Base-by-base conservation (phyloP, 2,888 invertebrate species). In the Melieria picta region DNA sequence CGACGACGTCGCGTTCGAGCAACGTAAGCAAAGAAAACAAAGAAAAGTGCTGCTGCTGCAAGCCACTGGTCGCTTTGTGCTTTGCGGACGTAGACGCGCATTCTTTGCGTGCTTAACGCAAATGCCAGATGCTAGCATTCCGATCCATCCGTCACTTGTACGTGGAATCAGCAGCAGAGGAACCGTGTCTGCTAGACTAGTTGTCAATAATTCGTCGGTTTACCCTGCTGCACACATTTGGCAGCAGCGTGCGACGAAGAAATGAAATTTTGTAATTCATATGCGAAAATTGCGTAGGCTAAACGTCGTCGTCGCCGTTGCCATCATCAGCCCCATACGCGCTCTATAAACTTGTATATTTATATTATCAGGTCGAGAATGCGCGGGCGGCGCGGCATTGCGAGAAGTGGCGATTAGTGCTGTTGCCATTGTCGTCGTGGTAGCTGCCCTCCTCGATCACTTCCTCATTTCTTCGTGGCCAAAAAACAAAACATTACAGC, bases 1-100 rank as follows among this genome's bases (percentile, higher is more conserved):
- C 30, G 30, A 30, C 30, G 30, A 30, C 30, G 30, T 30, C 30
- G 30, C 30, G 2, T 30, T 30, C 30, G 30, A 30, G 30, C 30
- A 30, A 30, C 30, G 30, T 30, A 30, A 30, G 30, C 65, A 61
- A 58, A 70, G 63, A 62, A 63, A 67, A 69, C 69, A 69, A 69
- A 69, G 68, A 62, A 62, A 50, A 50, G 10, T 55, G 60, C 50
- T 64, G 50, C 42, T 64, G 50, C 52, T 64, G 50, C 64, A 48
- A 52, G 60, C 60, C 62, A 61, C 45, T 61, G 61, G 68, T 68
- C 61, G 65, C 61, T 68, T 60, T 50, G 11, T 7, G 46, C 68
- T 52, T 61, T 62, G 61, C 42, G 52, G 61, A 68, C 60, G 52
- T 13, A 50, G 60, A 13, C 43, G 43, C 50, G 50, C 42, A 50